A percentile compares a stretch with the other conserved stretches of the same genome.
These are phyloP conservation scores for Clarias batrachus DNA, from an alignment of 2,113 vertebrate genomes.

Conservation along the genomic window DNA sequence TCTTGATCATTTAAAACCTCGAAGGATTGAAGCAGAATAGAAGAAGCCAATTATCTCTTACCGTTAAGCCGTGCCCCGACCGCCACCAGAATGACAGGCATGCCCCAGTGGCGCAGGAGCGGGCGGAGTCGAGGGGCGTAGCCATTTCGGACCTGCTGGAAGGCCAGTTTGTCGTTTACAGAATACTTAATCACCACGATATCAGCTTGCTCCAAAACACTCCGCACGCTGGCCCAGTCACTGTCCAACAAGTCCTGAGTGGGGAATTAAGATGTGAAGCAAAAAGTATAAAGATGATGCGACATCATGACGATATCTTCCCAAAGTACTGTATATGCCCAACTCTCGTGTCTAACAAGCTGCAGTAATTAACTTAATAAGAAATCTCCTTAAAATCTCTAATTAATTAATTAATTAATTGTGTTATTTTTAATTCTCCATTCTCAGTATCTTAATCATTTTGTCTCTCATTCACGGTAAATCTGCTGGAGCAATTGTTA, in stretches of 20 bases:
- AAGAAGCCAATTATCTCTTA: slow-evolving; percentile 65
- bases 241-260: slow-evolving; percentile 89
- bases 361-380: not conserved
- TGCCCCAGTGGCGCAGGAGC: slow-evolving; percentile 80
- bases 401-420: too few relatives aligned
- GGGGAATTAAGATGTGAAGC: slow-evolving; percentile 11
- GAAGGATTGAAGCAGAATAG: not conserved
- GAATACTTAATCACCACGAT: slow-evolving; percentile 95
- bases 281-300: not conserved
- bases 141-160: slow-evolving; percentile 87
- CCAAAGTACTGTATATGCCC: not conserved
- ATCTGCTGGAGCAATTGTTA: not conserved
- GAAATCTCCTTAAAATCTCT: not conserved
- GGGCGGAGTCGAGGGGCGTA: slow-evolving; percentile 89
- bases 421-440: slow-evolving; percentile 20
- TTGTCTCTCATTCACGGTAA: not conserved
- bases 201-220: slow-evolving; percentile 86
- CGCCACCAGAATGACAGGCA: slow-evolving; percentile 91
- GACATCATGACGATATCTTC: not conserved
- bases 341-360: not conserved
- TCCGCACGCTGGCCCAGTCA: slow-evolving; percentile 87
- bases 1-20: slow-evolving; percentile 12
- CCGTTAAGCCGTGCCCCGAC: slow-evolving; percentile 87
- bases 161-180: slow-evolving; percentile 89
- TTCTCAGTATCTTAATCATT: not conserved